These are phyloP conservation scores for Clostera curtula DNA, from an alignment of 2,888 invertebrate species.

Conservation along the genomic window DNA sequence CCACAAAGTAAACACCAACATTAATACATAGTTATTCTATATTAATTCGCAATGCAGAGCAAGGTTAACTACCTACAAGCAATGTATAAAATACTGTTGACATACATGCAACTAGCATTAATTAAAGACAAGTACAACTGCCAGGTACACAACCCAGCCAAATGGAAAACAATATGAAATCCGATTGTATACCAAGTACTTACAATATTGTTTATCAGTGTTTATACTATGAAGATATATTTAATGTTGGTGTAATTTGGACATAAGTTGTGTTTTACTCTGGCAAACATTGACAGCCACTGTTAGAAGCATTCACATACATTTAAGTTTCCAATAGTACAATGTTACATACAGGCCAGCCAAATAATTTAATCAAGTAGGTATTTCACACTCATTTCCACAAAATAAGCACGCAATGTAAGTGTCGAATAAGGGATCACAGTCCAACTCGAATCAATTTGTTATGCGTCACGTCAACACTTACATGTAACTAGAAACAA, in stretches of 20 bases:
- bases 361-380: background rate
- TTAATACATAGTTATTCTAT: conserved; percentile 4
- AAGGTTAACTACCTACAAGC: conserved; percentile 19
- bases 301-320: background rate
- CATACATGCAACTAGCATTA: background rate
- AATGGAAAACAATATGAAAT: too few species aligned
- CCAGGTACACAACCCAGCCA: too few species aligned
- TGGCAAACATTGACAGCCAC: background rate
- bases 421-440: conserved; percentile 1
- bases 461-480: conserved; percentile 8
- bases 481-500: conserved; percentile 2
- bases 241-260: too few species aligned
- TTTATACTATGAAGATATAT: too few species aligned
- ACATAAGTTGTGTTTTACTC: too few species aligned
- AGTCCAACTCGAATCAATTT: conserved; percentile 2
- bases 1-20: background rate
- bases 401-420: background rate
- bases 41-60: conserved; percentile 21
- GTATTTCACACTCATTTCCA: too few species aligned
- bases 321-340: conserved; percentile 1
- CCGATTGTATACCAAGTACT: background rate
- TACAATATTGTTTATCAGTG: conserved; percentile 4
- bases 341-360: conserved; percentile 6
- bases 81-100: background rate
- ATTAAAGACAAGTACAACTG: background rate